These are phyloP conservation scores for Nixonia krombeini DNA, from an alignment of 1,140 invertebrate species.

Conservation along the genomic window DNA sequence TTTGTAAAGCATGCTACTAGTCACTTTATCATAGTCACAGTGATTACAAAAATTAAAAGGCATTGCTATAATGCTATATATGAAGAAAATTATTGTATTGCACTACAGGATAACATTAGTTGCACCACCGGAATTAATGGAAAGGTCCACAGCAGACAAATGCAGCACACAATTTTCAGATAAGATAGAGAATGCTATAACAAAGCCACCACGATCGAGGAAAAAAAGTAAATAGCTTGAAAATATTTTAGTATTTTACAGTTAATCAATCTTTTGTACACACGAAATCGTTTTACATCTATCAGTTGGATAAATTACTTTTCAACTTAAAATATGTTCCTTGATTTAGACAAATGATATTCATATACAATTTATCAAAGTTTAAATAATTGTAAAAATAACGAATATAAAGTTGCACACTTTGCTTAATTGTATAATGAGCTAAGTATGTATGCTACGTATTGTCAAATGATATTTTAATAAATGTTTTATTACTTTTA, in stretches of 20 bases:
- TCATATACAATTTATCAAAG: constrained; percentile 7
- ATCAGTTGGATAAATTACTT: too few relatives aligned
- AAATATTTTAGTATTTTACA: constrained; percentile 4
- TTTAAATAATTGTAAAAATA: constrained; percentile 23
- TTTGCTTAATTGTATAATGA: constrained; percentile 42
- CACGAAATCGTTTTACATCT: constrained; percentile 14
- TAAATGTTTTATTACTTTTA: constrained; percentile 50
- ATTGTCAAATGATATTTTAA: constrained; percentile 41
- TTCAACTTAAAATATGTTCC: not conserved
- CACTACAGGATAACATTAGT: constrained; percentile 66
- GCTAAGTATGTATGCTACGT: constrained; percentile 32
- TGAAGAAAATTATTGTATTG: too few relatives aligned
- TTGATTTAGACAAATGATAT: constrained; percentile 1
- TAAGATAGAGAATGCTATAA: constrained; percentile 56
- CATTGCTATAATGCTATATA: too few relatives aligned
- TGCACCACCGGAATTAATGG: constrained; percentile 58
- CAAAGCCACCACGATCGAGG: constrained; percentile 62
- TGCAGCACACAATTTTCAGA: constrained; percentile 54
- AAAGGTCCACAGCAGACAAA: constrained; percentile 54
- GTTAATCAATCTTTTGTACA: not conserved
- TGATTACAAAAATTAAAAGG: too few relatives aligned
- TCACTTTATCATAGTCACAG: too few relatives aligned
- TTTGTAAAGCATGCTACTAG: too few relatives aligned
- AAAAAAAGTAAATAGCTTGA: constrained; percentile 63
- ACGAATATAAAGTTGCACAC: constrained; percentile 10